Conservation (phyloP, 1,140 invertebrate genomes). For the Neocloeon triangulifer region DNA sequence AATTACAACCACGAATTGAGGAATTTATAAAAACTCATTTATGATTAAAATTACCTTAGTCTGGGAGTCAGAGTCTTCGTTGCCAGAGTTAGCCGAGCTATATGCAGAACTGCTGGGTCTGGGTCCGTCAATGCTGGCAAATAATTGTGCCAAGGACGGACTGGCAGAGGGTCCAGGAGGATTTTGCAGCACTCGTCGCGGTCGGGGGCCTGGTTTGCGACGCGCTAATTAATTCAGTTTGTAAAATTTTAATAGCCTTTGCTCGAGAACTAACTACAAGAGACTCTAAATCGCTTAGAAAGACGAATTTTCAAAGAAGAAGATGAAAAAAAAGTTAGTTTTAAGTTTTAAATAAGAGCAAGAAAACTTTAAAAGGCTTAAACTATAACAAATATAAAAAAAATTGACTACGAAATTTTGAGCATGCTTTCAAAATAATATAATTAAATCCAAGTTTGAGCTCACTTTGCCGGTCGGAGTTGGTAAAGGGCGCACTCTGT, state of each 20-base stretch:
- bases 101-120: constrained; percentile 29
- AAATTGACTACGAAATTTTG: too few species aligned
- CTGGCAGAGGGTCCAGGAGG: constrained; percentile 16
- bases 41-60: constrained; percentile 3
- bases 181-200: constrained; percentile 36
- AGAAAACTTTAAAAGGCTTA: too few species aligned
- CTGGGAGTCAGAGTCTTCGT: constrained; percentile 36
- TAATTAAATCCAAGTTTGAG: too few species aligned
- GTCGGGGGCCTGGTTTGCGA: constrained; percentile 46
- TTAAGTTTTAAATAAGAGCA: too few species aligned
- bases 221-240: constrained; percentile 23
- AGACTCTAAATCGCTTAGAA: too few species aligned
- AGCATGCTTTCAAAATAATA: too few species aligned
- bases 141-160: constrained; percentile 25
- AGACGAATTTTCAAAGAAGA: too few species aligned
- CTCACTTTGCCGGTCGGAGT: too few species aligned
- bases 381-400: too few species aligned
- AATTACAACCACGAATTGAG: not conserved
- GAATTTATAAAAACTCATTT: not conserved
- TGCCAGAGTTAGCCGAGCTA: too few species aligned
- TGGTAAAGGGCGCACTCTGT: constrained; percentile 18
- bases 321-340: too few species aligned
- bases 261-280: too few species aligned
- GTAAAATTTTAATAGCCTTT: constrained; percentile 2
- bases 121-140: constrained; percentile 28